phyloP scores from a whole-genome alignment of 2,113 vertebrate species.

The Lipotes vexillifer region DNA sequence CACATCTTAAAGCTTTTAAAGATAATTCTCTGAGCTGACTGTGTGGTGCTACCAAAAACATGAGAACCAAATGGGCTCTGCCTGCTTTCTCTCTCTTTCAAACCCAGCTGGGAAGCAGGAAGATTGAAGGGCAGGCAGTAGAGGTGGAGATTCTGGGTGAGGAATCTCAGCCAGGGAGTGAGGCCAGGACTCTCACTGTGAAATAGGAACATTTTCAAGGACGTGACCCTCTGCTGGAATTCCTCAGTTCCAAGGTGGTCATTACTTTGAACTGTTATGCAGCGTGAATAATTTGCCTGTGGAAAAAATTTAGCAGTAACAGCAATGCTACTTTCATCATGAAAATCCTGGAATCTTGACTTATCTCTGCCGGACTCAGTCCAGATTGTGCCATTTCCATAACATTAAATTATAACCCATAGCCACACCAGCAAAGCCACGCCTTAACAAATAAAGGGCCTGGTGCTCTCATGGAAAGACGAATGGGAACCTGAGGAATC shows the following conservation, averaged over 20 bases:
- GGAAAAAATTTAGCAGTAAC: background rate
- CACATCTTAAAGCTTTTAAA: background rate
- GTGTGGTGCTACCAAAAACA: background rate
- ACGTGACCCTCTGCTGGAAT: slow-evolving; percentile 52
- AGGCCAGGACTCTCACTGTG: slow-evolving; percentile 1
- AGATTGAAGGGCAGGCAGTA: background rate
- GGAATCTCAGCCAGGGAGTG: slow-evolving; percentile 21
- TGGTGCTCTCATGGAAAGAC: background rate
- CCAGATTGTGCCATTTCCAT: background rate
- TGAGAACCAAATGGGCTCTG: background rate
- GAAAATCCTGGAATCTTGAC: background rate
- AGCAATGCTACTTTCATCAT: background rate
- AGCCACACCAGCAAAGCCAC: background rate
- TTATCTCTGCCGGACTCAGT: background rate
- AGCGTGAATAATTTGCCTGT: slow-evolving; percentile 3
- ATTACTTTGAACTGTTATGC: background rate
- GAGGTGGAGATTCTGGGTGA: background rate
- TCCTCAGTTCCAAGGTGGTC: slow-evolving; percentile 33
- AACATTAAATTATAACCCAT: background rate
- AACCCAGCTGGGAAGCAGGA: background rate
- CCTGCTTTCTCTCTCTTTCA: background rate
- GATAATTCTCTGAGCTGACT: background rate
- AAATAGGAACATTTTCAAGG: slow-evolving; percentile 50
- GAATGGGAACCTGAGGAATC: background rate
- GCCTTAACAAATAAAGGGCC: background rate